Base-by-base conservation (phyloP, 2,797 vertebrate species). In the Orientallactaga sibirica region DNA sequence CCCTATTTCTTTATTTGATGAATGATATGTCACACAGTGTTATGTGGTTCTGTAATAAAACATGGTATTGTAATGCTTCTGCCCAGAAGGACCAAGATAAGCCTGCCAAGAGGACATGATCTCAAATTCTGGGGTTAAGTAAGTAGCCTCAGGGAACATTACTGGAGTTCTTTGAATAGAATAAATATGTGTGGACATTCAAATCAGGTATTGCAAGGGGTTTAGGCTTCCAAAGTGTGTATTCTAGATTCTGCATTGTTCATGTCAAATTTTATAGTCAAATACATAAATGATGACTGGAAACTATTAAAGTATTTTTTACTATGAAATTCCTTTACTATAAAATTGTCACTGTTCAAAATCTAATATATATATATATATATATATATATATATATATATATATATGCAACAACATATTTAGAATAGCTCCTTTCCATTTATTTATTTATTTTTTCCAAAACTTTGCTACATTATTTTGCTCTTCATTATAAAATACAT, bases 11-110 rank as follows among this genome's bases (percentile, higher is more conserved):
- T 94, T 96, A 97, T 94, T 95, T 96, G 96, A 97, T 94, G 79
- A 96, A 97, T 97, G 92, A 75, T 96, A 96, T 97, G 96, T 96
- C 96, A 96, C 88, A 94, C 62, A 94, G 48, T 91, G 71, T 97
- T 96, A 91, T 64, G 62, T 74, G 77, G 92, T 87, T 92, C 84
- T 61, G 79, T 85, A 96, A 94, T 92, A 94, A 94, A 94, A 95
- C n/a, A 95, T 91, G 66, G 33, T 89, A 89, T 93, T 96, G 78
- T 74, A 95, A 95, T 97, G 92, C 24, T 58, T 90, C 61, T 97
- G 83, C 67, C 70, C 86, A 97, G 96, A 95, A 97, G 81, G 74
- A 91, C 43, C 91, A 93, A 94, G 86, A 91, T 95, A 94, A 95
- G 94, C 64, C 93, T 94, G 86, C 74, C 71, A 81, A 96, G 62